phyloP scores from a whole-genome alignment of 2,797 vertebrate genomes.

The Gastrophryne carolinensis region DNA sequence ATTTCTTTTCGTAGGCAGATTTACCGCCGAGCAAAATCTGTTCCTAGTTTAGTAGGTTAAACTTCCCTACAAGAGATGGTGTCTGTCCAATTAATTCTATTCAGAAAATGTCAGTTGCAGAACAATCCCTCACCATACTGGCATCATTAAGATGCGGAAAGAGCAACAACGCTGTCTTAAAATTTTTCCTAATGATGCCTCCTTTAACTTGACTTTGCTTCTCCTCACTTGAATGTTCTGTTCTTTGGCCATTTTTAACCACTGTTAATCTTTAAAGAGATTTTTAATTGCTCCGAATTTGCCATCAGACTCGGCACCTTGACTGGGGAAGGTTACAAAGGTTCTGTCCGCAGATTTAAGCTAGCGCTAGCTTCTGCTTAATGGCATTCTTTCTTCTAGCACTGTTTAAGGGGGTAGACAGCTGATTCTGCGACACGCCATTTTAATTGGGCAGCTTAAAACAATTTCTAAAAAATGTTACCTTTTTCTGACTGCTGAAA shows the following conservation, averaged over 20 bases:
- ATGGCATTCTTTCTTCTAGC: slow-evolving; percentile 2
- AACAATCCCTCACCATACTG: slow-evolving; percentile 29
- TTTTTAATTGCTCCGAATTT: slow-evolving; percentile 49
- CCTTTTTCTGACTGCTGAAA: background rate
- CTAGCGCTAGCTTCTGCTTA: slow-evolving; percentile 13
- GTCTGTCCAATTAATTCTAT: slow-evolving; percentile 46
- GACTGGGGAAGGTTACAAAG: slow-evolving; percentile 34
- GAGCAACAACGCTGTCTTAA: slow-evolving; percentile 37
- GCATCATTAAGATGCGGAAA: slow-evolving; percentile 48
- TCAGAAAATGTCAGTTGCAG: slow-evolving; percentile 51
- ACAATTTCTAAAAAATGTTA: background rate
- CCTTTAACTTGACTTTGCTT: slow-evolving; percentile 42
- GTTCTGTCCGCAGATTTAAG: slow-evolving; percentile 10
- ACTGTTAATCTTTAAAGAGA: slow-evolving; percentile 54
- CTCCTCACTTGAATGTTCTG: slow-evolving; percentile 45
- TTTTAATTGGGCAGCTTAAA: slow-evolving; percentile 13
- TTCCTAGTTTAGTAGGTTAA: slow-evolving; percentile 40
- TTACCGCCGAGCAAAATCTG: too few relatives aligned
- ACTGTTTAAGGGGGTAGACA: slow-evolving; percentile 17
- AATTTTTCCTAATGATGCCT: slow-evolving; percentile 51
- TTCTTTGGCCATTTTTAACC: slow-evolving; percentile 50
- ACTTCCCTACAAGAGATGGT: slow-evolving; percentile 29
- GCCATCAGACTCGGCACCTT: slow-evolving; percentile 28
- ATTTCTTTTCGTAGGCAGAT: too few relatives aligned
- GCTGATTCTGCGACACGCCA: background rate